phyloP scores from a whole-genome alignment of 2,113 vertebrate genomes.

The Peromyscus californicus region DNA sequence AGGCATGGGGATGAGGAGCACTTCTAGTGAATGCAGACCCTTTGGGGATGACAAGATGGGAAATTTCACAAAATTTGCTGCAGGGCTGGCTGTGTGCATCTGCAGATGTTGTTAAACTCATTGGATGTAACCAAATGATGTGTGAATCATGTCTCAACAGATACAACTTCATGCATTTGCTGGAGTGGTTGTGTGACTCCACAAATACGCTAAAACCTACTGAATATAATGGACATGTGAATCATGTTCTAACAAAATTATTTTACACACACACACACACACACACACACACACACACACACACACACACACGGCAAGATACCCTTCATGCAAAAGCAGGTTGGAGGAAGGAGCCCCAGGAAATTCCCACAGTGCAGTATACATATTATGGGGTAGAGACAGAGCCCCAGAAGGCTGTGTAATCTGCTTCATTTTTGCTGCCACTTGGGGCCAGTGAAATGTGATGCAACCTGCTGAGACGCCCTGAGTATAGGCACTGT shows the following conservation, averaged over 20 bases:
- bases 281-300: background rate
- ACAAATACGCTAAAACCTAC: background rate
- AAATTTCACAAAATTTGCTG: background rate
- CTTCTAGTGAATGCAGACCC: background rate
- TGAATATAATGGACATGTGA: rapidly evolving
- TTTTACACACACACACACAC: background rate
- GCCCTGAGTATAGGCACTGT: rapidly evolving
- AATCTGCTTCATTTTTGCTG: background rate
- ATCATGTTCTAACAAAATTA: background rate
- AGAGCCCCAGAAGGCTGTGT: background rate
- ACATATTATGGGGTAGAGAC: background rate
- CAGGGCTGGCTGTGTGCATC: background rate
- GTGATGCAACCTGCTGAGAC: background rate
- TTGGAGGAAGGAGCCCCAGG: background rate
- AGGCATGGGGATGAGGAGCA: background rate
- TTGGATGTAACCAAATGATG: rapidly evolving
- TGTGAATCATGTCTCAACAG: background rate
- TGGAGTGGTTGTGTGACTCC: background rate
- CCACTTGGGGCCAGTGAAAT: background rate
- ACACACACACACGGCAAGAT: no score
- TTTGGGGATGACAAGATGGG: background rate
- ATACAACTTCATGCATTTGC: background rate
- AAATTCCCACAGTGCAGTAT: no score
- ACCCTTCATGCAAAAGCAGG: background rate
- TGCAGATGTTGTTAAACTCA: background rate